Evolutionary conservation across 23 tunicate species (phyloP).

Genomic region (Diplosoma virens): DNA sequence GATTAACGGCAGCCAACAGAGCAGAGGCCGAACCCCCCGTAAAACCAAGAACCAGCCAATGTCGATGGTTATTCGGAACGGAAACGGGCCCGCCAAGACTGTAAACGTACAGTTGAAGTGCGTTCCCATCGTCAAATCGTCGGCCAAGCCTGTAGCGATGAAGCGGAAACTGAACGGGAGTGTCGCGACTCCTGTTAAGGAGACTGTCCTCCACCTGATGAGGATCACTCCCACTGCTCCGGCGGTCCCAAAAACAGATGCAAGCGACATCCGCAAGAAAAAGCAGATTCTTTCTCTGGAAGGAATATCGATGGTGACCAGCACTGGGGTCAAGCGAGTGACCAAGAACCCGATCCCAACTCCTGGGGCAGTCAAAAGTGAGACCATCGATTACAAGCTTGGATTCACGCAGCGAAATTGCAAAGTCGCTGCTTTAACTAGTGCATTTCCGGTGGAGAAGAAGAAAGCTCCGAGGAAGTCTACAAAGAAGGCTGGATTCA

Average conservation of each 20-base stretch:
- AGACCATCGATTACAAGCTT: background rate
- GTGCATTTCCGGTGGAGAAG: background rate
- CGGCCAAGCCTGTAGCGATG: conserved; percentile 2
- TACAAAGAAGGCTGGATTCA: conserved; percentile 9
- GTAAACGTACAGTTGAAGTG: conserved; percentile 47
- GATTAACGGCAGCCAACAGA: background rate
- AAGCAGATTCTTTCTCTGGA: conserved; percentile 64
- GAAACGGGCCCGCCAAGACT: conserved; percentile 1
- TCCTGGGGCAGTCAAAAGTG: background rate
- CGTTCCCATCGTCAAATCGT: conserved; percentile 28
- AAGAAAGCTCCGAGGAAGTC: conserved; percentile 18
- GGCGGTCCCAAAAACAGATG: conserved; percentile 25
- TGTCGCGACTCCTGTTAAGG: background rate
- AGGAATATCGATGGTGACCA: conserved; percentile 71
- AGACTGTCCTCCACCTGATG: conserved; percentile 40
- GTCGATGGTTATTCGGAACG: conserved; percentile 38
- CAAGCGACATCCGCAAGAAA: conserved; percentile 4
- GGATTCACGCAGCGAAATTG: background rate
- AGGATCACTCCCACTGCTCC: conserved; percentile 9
- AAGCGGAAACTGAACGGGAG: background rate
- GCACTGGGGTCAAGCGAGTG: conserved; percentile 39
- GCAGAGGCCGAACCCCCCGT: conserved; percentile 12
- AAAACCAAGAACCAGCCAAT: conserved; percentile 36
- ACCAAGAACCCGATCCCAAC: conserved; percentile 2
- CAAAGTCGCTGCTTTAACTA: background rate